A percentile compares a stretch with the other conserved stretches of the same genome.
These are phyloP conservation scores for Speoplatyrhinus poulsoni DNA, from an alignment of 2,113 vertebrate genomes.

Conservation along the genomic window DNA sequence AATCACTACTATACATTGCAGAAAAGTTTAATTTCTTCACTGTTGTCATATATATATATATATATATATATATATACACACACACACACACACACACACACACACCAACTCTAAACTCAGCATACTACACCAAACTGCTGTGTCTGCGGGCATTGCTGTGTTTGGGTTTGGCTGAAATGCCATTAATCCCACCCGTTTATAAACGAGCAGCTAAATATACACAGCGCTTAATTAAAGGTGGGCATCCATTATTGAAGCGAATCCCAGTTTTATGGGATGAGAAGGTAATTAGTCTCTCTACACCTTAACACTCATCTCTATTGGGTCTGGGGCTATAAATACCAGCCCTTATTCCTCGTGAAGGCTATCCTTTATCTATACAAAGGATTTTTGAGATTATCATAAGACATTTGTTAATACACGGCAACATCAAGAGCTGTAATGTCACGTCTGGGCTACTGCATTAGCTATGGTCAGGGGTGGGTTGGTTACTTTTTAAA, in stretches of 20 bases:
- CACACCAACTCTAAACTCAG: slow-evolving; percentile 7
- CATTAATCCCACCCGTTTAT: slow-evolving; percentile 70
- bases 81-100: background rate
- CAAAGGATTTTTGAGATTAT: slow-evolving; percentile 32
- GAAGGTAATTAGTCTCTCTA: slow-evolving; percentile 73
- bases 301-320: slow-evolving; percentile 65
- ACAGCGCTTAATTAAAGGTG: slow-evolving; percentile 75
- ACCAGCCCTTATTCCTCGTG: slow-evolving; percentile 50
- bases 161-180: slow-evolving; percentile 38
- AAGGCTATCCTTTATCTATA: slow-evolving; percentile 65
- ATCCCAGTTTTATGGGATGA: slow-evolving; percentile 71
- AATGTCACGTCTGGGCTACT: too few species aligned
- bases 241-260: slow-evolving; percentile 70
- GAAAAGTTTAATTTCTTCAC: too few species aligned
- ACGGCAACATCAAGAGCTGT: too few species aligned
- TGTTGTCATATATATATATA: background rate
- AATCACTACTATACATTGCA: too few species aligned
- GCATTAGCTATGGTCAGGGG: too few species aligned
- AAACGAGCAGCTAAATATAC: slow-evolving; percentile 73
- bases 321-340: slow-evolving; percentile 64
- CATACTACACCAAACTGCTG: slow-evolving; percentile 20
- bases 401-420: slow-evolving; percentile 9
- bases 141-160: slow-evolving; percentile 44
- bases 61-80: background rate
- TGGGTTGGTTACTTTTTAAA: too few species aligned